phyloP scores from a whole-genome alignment of 1,140 invertebrate genomes.

The Phenacoccus solenopsis region DNA sequence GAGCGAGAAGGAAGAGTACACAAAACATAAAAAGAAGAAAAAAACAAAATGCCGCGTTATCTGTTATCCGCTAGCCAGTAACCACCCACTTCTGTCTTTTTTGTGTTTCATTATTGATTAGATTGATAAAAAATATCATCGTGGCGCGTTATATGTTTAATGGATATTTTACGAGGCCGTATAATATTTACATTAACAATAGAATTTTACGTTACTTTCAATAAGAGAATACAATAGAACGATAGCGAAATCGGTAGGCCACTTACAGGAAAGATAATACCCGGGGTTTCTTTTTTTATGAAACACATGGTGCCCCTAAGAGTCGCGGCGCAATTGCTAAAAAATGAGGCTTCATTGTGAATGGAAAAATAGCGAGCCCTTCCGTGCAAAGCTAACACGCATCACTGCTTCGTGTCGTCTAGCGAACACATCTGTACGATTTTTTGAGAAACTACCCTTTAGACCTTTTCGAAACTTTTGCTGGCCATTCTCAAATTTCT shows the following conservation, averaged over 20 bases:
- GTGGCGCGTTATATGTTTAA: not conserved
- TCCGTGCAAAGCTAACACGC: not conserved
- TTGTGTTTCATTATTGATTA: not conserved
- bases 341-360: not conserved
- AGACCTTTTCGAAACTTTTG: not conserved
- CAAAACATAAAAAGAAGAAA: no score
- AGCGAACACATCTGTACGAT: not conserved
- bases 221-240: not conserved
- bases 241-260: not conserved
- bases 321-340: not conserved
- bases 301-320: constrained; percentile 1
- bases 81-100: not conserved
- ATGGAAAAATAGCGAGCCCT: not conserved
- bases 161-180: not conserved
- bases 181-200: constrained; percentile 4
- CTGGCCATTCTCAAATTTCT: constrained; percentile 3
- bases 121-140: not conserved
- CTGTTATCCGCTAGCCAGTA: no score
- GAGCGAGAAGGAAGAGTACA: no score
- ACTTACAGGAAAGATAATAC: constrained; percentile 2
- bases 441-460: constrained; percentile 2
- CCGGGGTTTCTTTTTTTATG: not conserved
- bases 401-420: not conserved
- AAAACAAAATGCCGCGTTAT: no score
- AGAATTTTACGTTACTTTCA: not conserved